Percentiles rank a stretch among this genome's conserved stretches.
Evolutionary conservation across 2,113 vertebrate species (phyloP).

Genomic region (Solea solea): DNA sequence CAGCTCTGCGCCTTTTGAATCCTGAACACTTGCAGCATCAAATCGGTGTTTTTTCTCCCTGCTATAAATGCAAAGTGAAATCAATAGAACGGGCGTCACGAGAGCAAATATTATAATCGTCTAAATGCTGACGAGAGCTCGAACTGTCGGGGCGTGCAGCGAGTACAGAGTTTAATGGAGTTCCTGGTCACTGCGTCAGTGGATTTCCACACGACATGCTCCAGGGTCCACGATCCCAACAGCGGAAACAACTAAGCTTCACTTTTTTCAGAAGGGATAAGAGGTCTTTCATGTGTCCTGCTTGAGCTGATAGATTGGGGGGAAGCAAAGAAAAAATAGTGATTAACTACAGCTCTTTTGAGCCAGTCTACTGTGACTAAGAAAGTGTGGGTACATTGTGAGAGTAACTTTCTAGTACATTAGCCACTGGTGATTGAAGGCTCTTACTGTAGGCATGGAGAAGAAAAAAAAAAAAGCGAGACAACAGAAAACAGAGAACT

Average conservation of each 20-base stretch:
- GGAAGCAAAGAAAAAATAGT: conserved; percentile 18
- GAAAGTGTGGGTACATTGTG: conserved; percentile 62
- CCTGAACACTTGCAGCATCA: background rate
- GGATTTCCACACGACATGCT: conserved; percentile 20
- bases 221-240: conserved; percentile 10
- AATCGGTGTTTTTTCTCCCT: background rate
- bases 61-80: background rate
- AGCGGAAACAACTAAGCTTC: conserved; percentile 19
- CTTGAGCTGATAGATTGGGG: background rate
- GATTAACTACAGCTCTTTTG: conserved; percentile 45
- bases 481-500: conserved; percentile 38
- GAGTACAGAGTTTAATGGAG: conserved; percentile 35
- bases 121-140: background rate
- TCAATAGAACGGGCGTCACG: background rate
- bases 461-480: conserved; percentile 18
- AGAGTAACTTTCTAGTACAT: conserved; percentile 67
- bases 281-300: conserved; percentile 14
- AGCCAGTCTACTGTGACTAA: conserved; percentile 65
- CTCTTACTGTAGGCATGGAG: conserved; percentile 37
- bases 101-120: background rate
- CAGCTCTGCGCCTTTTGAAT: background rate
- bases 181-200: conserved; percentile 28
- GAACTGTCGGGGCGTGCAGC: background rate
- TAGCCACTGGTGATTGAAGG: conserved; percentile 48
- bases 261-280: conserved; percentile 2